A percentile compares a stretch with the other conserved stretches of the same genome.
Conservation (phyloP, 23 tunicate species). For the Aplidium turbinatum region DNA sequence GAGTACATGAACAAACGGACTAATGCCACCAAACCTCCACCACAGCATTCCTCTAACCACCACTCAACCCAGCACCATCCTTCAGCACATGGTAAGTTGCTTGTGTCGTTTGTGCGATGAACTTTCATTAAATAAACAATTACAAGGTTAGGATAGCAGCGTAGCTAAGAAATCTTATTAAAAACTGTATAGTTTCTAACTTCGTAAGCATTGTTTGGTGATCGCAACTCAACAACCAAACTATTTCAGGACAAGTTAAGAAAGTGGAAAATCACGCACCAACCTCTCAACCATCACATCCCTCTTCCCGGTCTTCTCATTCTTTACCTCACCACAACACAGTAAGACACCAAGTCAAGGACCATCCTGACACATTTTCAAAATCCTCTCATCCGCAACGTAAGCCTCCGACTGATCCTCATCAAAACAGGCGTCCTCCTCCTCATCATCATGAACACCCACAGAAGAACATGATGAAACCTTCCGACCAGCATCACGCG, state of each 20-base stretch:
- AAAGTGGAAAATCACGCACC: background rate
- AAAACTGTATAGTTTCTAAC: too few relatives aligned
- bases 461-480: conserved; percentile 6
- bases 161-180: too few relatives aligned
- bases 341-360: too few relatives aligned
- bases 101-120: too few relatives aligned
- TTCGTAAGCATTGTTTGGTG: too few relatives aligned
- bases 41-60: conserved; percentile 21
- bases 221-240: too few relatives aligned
- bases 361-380: too few relatives aligned
- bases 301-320: background rate
- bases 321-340: background rate
- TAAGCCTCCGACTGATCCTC: too few relatives aligned
- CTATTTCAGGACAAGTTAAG: conserved; percentile 19
- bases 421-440: background rate
- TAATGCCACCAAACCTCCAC: conserved; percentile 32
- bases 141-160: too few relatives aligned
- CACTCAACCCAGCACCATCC: conserved; percentile 4
- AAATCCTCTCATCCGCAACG: too few relatives aligned
- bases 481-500: background rate
- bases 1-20: conserved; percentile 85
- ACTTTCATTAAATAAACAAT: too few relatives aligned
- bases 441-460: background rate
- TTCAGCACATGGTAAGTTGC: conserved; percentile 10
- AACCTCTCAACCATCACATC: background rate